Conservation (phyloP, 2,888 invertebrate genomes). For the Itoplectis maculator region DNA sequence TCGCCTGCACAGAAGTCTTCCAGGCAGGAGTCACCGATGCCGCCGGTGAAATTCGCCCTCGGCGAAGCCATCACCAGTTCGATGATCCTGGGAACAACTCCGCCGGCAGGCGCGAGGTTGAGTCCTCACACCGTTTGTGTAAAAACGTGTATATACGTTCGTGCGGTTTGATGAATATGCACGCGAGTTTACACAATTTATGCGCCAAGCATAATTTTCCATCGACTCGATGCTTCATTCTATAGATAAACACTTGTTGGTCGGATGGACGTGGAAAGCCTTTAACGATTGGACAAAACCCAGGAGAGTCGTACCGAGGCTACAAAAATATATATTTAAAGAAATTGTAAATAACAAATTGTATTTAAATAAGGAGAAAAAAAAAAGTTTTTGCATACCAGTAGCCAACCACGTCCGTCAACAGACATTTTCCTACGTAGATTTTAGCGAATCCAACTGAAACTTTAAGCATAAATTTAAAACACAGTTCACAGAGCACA, state of each 20-base stretch:
- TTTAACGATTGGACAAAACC: slow-evolving; percentile 26
- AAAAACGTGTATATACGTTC: slow-evolving; percentile 48
- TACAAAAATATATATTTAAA: slow-evolving; percentile 26
- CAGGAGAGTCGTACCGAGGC: slow-evolving; percentile 20
- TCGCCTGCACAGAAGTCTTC: slow-evolving; percentile 67
- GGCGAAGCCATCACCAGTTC: slow-evolving; percentile 88
- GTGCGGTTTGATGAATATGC: slow-evolving; percentile 52
- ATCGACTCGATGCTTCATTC: slow-evolving; percentile 34
- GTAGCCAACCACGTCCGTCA: slow-evolving; percentile 53
- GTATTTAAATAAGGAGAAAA: slow-evolving; percentile 47
- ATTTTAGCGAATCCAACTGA: slow-evolving; percentile 22
- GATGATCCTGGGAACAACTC: slow-evolving; percentile 75
- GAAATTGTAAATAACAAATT: slow-evolving; percentile 64
- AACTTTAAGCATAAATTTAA: not conserved
- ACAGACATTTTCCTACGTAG: slow-evolving; percentile 46
- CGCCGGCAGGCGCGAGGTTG: slow-evolving; percentile 75
- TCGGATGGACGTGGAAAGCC: slow-evolving; percentile 49
- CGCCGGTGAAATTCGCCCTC: slow-evolving; percentile 88
- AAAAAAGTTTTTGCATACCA: slow-evolving; percentile 13
- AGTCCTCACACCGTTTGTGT: slow-evolving; percentile 51
- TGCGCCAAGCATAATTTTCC: not conserved
- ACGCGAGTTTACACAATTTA: too few species aligned
- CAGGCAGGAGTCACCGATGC: slow-evolving; percentile 81
- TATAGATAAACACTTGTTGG: slow-evolving; percentile 8
- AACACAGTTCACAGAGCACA: not conserved